Percentiles rank a stretch among this genome's conserved stretches.
Evolutionary conservation across 2,888 invertebrate genomes (phyloP).

Genomic region (Podotricha telesiphe): DNA sequence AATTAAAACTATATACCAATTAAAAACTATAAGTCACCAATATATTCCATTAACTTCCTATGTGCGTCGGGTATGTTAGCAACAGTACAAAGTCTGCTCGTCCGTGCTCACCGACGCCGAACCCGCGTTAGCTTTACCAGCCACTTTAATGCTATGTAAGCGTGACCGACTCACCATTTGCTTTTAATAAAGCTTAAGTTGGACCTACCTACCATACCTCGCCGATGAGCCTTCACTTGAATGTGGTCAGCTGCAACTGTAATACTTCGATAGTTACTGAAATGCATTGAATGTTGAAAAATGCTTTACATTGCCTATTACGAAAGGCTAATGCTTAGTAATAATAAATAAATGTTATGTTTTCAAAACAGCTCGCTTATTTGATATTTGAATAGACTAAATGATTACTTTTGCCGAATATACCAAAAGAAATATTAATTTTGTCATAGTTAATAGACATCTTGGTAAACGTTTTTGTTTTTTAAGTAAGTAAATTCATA

Average conservation of each 20-base stretch:
- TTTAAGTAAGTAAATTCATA: neutral
- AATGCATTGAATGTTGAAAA: neutral
- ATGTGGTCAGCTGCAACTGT: conserved; percentile 17
- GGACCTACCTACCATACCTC: conserved; percentile 37
- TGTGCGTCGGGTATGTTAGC: conserved; percentile 49
- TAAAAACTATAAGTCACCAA: neutral
- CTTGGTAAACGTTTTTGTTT: neutral
- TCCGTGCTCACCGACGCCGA: conserved; percentile 51
- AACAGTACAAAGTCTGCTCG: conserved; percentile 61
- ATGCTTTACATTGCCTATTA: too few species aligned
- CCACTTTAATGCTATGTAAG: conserved; percentile 56
- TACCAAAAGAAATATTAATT: too few species aligned
- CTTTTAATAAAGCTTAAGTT: conserved; percentile 45
- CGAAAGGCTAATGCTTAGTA: too few species aligned
- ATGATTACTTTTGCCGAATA: too few species aligned
- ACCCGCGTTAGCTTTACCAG: conserved; percentile 53
- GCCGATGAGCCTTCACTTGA: conserved; percentile 40
- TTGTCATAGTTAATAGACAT: too few species aligned
- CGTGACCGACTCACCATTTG: conserved; percentile 54
- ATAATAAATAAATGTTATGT: too few species aligned
- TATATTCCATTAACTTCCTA: neutral
- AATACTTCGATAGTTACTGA: neutral
- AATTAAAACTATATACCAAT: neutral
- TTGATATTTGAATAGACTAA: too few species aligned
- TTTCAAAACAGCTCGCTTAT: too few species aligned